phyloP scores from a whole-genome alignment of 64 coral and sea anemone genomes.

The Pocillopora verrucosa region DNA sequence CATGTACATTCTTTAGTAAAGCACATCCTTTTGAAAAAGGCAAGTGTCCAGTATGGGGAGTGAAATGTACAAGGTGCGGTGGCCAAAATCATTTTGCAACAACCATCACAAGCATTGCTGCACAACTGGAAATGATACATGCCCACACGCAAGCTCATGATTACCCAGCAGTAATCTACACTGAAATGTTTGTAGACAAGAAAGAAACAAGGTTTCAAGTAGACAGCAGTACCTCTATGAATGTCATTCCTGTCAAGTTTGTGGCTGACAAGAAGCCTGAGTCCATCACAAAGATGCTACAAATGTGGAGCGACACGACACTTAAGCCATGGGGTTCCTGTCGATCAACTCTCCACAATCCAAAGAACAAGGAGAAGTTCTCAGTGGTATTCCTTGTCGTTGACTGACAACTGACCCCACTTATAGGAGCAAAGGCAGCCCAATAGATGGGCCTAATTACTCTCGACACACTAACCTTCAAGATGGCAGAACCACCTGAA shows the following conservation, averaged over 20 bases:
- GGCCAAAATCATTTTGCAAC: slow-evolving; percentile 24
- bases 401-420: neutral
- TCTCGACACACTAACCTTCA: slow-evolving; percentile 26
- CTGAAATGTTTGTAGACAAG: neutral
- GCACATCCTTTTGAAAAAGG: neutral
- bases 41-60: slow-evolving; percentile 20
- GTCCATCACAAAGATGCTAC: neutral
- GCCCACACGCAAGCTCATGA: neutral
- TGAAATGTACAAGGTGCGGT: slow-evolving; percentile 12
- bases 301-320: neutral
- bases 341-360: slow-evolving; percentile 1
- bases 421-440: slow-evolving; percentile 32
- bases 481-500: neutral
- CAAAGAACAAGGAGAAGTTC: slow-evolving; percentile 30
- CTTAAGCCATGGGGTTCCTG: neutral
- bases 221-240: slow-evolving; percentile 9
- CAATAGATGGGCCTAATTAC: slow-evolving; percentile 51
- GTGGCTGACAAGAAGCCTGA: neutral
- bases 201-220: slow-evolving; percentile 13
- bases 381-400: slow-evolving; percentile 47
- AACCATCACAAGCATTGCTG: slow-evolving; percentile 1
- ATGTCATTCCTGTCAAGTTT: slow-evolving; percentile 3
- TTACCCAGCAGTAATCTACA: neutral
- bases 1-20: slow-evolving; percentile 14
- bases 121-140: slow-evolving; percentile 14